Evolutionary conservation across 2,888 invertebrate genomes (phyloP).

Genomic region (Ectemnius cavifrons): DNA sequence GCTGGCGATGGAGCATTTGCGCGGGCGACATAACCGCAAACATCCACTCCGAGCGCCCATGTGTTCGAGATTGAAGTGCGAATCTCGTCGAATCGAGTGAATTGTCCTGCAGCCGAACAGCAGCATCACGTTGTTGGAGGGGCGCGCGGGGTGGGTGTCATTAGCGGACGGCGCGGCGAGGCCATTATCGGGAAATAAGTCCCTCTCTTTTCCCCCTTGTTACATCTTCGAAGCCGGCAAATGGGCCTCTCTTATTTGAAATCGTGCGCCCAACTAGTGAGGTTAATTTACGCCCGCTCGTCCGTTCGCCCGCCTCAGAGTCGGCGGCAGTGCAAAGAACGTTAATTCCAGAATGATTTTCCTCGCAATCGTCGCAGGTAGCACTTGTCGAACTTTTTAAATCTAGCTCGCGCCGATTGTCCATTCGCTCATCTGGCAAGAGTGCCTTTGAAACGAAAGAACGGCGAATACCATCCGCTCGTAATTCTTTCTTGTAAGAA

Average conservation of each 20-base stretch:
- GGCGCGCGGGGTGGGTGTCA: no score
- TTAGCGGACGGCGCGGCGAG: no score
- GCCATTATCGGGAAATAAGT: background rate
- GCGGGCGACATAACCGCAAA: background rate
- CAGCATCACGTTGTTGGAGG: no score
- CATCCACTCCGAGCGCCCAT: background rate
- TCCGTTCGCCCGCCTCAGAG: constrained; percentile 2
- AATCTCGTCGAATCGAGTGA: background rate
- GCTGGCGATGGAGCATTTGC: background rate
- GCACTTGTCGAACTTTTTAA: constrained; percentile 23
- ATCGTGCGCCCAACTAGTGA: constrained; percentile 35
- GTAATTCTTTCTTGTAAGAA: constrained; percentile 26
- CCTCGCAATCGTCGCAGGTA: constrained; percentile 9
- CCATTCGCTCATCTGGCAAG: constrained; percentile 31
- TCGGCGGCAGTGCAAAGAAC: background rate
- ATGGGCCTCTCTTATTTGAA: constrained; percentile 2
- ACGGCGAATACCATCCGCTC: constrained; percentile 26
- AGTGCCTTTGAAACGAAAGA: constrained; percentile 37
- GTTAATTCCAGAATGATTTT: constrained; percentile 23
- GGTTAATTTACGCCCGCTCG: constrained; percentile 24
- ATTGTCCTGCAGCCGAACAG: background rate
- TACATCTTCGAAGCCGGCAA: background rate
- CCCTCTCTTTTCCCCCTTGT: background rate
- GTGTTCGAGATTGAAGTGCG: background rate
- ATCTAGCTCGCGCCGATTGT: constrained; percentile 17